phyloP scores from a whole-genome alignment of 2,888 invertebrate genomes.

The Melieria crassipennis region DNA sequence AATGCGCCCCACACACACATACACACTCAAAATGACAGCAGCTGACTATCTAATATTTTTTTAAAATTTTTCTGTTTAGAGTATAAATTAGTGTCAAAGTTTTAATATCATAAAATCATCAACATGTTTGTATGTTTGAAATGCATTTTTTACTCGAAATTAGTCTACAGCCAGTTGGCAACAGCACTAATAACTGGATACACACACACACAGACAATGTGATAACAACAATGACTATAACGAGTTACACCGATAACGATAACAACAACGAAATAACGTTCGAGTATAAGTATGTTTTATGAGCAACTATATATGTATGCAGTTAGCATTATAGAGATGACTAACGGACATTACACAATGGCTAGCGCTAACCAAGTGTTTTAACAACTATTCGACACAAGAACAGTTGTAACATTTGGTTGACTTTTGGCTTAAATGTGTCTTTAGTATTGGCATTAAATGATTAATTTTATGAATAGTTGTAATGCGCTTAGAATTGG shows the following conservation, averaged over 20 bases:
- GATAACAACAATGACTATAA: conserved; percentile 15
- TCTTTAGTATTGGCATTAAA: neutral
- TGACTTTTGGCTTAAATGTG: neutral
- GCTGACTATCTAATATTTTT: conserved; percentile 36
- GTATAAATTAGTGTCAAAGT: conserved; percentile 58
- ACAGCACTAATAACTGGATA: conserved; percentile 11
- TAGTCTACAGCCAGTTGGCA: conserved; percentile 3
- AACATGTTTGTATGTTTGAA: conserved; percentile 38
- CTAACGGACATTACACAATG: too few species aligned
- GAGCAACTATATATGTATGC: neutral
- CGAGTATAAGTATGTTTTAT: neutral
- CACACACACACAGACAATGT: conserved; percentile 27
- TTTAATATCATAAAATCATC: conserved; percentile 65
- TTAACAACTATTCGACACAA: neutral
- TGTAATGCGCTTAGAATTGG: neutral
- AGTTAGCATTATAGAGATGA: too few species aligned
- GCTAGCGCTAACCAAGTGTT: too few species aligned
- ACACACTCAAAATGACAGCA: conserved; percentile 41
- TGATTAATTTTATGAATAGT: neutral
- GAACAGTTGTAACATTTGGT: too few species aligned
- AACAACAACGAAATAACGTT: neutral
- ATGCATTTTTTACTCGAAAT: conserved; percentile 20
- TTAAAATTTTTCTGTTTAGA: conserved; percentile 43
- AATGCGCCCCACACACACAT: neutral
- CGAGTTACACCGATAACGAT: conserved; percentile 24